Percentiles rank a stretch among this genome's conserved stretches.
These are phyloP conservation scores for Junonia oenone DNA, from an alignment of 2,888 invertebrate species.

Conservation along the genomic window DNA sequence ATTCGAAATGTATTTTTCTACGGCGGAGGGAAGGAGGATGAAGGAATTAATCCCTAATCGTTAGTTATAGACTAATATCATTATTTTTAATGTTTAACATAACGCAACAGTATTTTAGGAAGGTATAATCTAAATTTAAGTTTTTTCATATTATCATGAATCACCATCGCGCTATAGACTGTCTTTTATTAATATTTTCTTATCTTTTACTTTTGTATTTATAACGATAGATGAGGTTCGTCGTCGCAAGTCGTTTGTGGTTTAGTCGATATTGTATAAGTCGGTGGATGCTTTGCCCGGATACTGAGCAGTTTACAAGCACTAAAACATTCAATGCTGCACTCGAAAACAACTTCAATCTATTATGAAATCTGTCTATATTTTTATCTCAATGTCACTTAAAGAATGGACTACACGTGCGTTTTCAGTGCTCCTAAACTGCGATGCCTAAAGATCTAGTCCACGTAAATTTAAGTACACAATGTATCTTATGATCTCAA, in stretches of 20 bases:
- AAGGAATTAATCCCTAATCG: slow-evolving; percentile 26
- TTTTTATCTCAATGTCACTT: neutral
- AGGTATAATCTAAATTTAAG: slow-evolving; percentile 69
- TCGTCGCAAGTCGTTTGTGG: slow-evolving; percentile 35
- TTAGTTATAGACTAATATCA: slow-evolving; percentile 72
- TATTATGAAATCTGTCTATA: too few relatives aligned
- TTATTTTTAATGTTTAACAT: slow-evolving; percentile 74
- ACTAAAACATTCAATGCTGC: neutral
- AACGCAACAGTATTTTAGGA: slow-evolving; percentile 75
- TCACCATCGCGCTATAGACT: slow-evolving; percentile 45
- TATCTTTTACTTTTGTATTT: slow-evolving; percentile 33
- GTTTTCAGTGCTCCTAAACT: slow-evolving; percentile 5
- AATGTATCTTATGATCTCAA: slow-evolving; percentile 48
- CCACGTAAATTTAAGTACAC: slow-evolving; percentile 37
- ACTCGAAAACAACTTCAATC: too few relatives aligned
- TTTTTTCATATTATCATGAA: slow-evolving; percentile 40
- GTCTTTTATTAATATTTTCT: slow-evolving; percentile 38
- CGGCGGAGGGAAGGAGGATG: slow-evolving; percentile 22
- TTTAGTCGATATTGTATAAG: slow-evolving; percentile 22
- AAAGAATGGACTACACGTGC: neutral
- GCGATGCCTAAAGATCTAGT: slow-evolving; percentile 36
- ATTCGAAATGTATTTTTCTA: slow-evolving; percentile 23
- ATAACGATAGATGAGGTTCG: slow-evolving; percentile 35
- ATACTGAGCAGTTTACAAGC: neutral
- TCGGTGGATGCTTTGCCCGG: slow-evolving; percentile 29